Evolutionary conservation across 1,140 invertebrate species (phyloP).

Genomic region (Caerostris extrusa): DNA sequence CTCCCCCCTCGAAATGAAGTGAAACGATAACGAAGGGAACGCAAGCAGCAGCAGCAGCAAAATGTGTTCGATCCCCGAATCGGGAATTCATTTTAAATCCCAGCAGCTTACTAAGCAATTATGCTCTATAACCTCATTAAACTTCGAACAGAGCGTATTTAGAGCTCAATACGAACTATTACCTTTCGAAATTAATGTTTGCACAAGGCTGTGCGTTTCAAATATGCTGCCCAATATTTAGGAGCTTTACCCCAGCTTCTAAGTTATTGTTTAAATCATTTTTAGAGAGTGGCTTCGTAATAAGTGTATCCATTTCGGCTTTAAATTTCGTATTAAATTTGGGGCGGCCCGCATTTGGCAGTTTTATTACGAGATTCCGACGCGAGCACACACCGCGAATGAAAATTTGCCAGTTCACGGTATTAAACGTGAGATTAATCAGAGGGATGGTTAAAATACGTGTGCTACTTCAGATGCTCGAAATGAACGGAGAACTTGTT

Average conservation of each 20-base stretch:
- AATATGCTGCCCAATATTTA: conserved; percentile 73
- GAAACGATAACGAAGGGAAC: conserved; percentile 8
- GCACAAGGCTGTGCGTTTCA: conserved; percentile 71
- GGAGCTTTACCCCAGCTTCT: conserved; percentile 51
- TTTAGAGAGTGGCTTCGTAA: conserved; percentile 58
- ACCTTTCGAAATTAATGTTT: conserved; percentile 77
- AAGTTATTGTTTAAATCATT: conserved; percentile 77
- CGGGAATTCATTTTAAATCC: conserved; percentile 74
- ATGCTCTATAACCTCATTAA: conserved; percentile 72
- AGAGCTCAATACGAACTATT: conserved; percentile 63
- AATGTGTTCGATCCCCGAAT: conserved; percentile 60
- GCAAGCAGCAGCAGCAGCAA: neutral
- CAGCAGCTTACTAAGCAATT: conserved; percentile 71
- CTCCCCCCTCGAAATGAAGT: neutral
- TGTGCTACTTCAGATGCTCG: neutral
- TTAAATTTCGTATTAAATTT: conserved; percentile 69
- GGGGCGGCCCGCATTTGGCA: conserved; percentile 25
- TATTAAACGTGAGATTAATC: conserved; percentile 55
- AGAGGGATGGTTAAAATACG: conserved; percentile 12
- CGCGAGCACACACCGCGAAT: neutral
- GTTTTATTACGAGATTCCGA: conserved; percentile 64
- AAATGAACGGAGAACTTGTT: neutral
- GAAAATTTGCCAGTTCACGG: conserved; percentile 61
- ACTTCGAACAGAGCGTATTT: conserved; percentile 19
- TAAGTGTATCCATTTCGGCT: conserved; percentile 51